Base-by-base conservation (phyloP, 1,140 invertebrate species). In the Diorhabda sublineata region DNA sequence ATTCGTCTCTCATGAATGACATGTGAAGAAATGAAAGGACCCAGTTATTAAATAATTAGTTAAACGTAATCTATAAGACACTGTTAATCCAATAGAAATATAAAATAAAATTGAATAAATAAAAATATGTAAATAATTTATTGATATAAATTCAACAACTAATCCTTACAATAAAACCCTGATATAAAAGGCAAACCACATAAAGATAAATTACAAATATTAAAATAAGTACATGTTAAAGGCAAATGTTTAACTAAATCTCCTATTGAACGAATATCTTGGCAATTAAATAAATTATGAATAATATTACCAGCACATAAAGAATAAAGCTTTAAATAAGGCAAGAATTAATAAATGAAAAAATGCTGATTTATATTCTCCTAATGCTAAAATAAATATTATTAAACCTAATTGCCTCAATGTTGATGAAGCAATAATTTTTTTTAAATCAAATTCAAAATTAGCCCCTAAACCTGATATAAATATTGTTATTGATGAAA, bases 341-440 rank as follows among this genome's bases (percentile, higher is more conserved):
- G 87, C 85, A 86, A 89, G 79, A 71, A 77, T 83, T 75, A 88
- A 76, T 74, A 89, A 78, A 86, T 90, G 86, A 81, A 87, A 88
- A 84, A 86, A 88, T 71, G 83, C 80, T 74, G 87, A 81, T 72
- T 81, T 75, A 69, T 73, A 75, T 73, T 80, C 78, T 0, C 76
- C 79, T 75, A 86, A 77, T 5, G 80, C 78, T 76, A 88, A 82
- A 80, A 83, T 82, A 79, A 84, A 82, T 79, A 89, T 86, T 84
- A 89, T 89, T 79, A 89, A 82, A 0, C 87, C 85, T 81, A 90
- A 83, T 74, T 91, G 88, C 26, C 87, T 89, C 80, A 90, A 84
- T 64, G 88, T 90, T 5, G 89, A 90, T 71, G 88, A 82, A 79
- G 88, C 88, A 89, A 90, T 88, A 86, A 89, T 86, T 83, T 88